phyloP scores from a whole-genome alignment of 2,888 invertebrate species.

The Beris morrisii region DNA sequence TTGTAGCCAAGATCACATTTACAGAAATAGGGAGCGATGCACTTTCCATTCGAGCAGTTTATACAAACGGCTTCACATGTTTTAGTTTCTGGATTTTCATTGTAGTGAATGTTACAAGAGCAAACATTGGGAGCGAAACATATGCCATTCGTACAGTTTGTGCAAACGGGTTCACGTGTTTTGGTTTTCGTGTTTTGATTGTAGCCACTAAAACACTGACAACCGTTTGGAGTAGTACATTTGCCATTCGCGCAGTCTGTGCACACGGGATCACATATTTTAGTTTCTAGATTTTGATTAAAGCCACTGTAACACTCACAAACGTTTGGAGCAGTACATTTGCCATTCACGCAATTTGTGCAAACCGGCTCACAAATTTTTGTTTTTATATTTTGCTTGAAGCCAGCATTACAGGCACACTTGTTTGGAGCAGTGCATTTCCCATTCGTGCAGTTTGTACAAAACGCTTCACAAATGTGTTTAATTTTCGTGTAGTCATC shows the following conservation, averaged over 20 bases:
- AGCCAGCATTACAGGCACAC: slow-evolving; percentile 63
- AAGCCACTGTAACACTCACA: not conserved
- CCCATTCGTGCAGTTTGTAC: slow-evolving; percentile 58
- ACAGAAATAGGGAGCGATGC: not conserved
- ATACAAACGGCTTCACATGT: slow-evolving; percentile 2
- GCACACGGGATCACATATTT: slow-evolving; percentile 8
- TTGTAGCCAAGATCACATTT: not conserved
- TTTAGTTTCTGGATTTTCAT: not conserved
- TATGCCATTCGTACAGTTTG: slow-evolving; percentile 3
- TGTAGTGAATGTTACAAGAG: not conserved
- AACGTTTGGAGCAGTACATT: slow-evolving; percentile 11
- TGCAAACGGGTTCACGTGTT: slow-evolving; percentile 4
- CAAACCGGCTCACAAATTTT: slow-evolving; percentile 12
- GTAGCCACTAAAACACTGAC: slow-evolving; percentile 9
- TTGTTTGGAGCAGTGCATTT: slow-evolving; percentile 62
- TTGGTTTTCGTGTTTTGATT: not conserved
- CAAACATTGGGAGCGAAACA: slow-evolving; percentile 8
- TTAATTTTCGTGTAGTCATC: slow-evolving; percentile 43
- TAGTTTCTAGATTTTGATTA: not conserved
- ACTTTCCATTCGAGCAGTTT: slow-evolving; percentile 13
- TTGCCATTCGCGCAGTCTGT: slow-evolving; percentile 7
- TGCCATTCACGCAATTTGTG: slow-evolving; percentile 1
- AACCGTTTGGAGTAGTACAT: not conserved
- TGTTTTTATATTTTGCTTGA: slow-evolving; percentile 46
- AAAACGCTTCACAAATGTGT: slow-evolving; percentile 50